A percentile compares a stretch with the other conserved stretches of the same genome.
phyloP scores from a whole-genome alignment of 2,888 invertebrate genomes.

The Apotomis capreana region DNA sequence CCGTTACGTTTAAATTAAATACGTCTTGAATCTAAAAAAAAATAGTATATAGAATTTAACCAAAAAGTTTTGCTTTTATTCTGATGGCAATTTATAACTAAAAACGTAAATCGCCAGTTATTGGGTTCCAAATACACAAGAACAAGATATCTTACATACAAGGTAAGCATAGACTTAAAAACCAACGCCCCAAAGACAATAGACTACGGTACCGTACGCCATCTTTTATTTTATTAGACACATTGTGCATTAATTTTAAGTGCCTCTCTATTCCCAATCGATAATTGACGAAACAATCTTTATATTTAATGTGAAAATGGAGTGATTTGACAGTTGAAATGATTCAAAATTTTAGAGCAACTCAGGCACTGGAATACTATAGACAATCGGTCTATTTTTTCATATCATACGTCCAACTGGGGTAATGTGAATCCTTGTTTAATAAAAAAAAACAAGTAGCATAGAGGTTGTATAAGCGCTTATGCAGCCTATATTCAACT shows the following conservation, averaged over 20 bases:
- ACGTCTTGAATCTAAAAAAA: no score
- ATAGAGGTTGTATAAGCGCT: no score
- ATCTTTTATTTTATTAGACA: constrained; percentile 30
- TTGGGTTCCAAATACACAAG: constrained; percentile 22
- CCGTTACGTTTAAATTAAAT: no score
- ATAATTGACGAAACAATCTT: constrained; percentile 37
- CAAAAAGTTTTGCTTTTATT: no score
- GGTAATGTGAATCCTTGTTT: no score
- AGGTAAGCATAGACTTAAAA: constrained; percentile 33
- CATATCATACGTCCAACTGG: no score
- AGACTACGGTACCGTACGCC: constrained; percentile 11
- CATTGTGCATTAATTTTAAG: constrained; percentile 44
- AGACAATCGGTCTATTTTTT: no score
- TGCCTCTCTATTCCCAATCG: constrained; percentile 36
- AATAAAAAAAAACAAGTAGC: no score
- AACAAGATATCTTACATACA: constrained; percentile 28
- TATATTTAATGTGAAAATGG: constrained; percentile 13
- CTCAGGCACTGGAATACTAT: no score
- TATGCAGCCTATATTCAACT: no score
- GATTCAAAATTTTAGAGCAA: background rate
- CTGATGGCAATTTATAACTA: background rate
- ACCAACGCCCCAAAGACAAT: background rate
- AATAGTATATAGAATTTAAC: no score
- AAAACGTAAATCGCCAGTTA: background rate
- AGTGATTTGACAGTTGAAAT: background rate